Conservation (phyloP, 2,888 invertebrate genomes). For the Cryptus viduatorius region DNA sequence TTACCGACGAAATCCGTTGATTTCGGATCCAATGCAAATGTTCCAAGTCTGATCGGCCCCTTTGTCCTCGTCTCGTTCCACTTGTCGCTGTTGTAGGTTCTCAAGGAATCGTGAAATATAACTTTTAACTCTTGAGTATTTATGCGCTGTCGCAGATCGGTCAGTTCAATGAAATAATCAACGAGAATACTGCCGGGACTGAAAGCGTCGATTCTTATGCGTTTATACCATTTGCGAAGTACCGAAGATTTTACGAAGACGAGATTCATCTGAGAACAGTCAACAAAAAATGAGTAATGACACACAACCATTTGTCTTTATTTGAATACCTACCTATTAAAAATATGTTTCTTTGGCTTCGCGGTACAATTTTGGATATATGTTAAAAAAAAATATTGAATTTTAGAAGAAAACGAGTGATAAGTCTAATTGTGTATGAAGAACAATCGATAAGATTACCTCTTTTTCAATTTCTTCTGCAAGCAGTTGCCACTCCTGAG, state of each 20-base stretch:
- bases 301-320: not conserved
- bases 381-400: no score
- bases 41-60: constrained; percentile 91
- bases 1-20: constrained; percentile 96
- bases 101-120: constrained; percentile 88
- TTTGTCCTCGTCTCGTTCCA: constrained; percentile 85
- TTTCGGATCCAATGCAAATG: constrained; percentile 93
- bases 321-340: no score
- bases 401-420: no score
- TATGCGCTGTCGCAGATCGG: constrained; percentile 88
- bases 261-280: constrained; percentile 90
- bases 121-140: constrained; percentile 86
- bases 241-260: constrained; percentile 92
- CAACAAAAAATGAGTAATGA: not conserved
- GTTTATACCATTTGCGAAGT: constrained; percentile 93
- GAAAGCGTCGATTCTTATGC: constrained; percentile 92
- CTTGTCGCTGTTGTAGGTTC: constrained; percentile 86
- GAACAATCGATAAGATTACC: constrained; percentile 85
- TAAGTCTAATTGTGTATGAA: not conserved
- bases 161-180: constrained; percentile 94
- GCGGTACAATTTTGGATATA: no score
- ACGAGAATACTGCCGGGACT: constrained; percentile 95
- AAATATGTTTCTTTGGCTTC: no score
- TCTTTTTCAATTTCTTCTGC: constrained; percentile 93
- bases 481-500: constrained; percentile 93